A percentile compares a stretch with the other conserved stretches of the same genome.
Conservation (phyloP, 2,113 vertebrate species). For the Phainopepla nitens region DNA sequence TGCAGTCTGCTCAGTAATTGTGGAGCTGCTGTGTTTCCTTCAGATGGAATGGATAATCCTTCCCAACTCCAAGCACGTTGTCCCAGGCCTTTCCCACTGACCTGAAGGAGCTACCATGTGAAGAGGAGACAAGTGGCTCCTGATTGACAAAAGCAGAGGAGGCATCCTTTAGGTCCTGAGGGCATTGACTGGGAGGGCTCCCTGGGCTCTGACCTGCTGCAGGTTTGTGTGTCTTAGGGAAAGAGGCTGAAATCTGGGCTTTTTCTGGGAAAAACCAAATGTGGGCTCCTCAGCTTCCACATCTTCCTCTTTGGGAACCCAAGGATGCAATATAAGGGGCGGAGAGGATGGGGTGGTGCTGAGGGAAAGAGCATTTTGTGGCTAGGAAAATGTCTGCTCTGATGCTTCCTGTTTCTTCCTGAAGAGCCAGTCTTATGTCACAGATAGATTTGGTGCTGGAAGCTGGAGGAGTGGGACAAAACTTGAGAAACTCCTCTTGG, state of each 20-base stretch:
- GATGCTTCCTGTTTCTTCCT: neutral
- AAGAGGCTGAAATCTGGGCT: neutral
- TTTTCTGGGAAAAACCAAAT: neutral
- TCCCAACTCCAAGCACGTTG: rapidly evolving
- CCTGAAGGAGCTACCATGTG: neutral
- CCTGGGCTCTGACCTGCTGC: neutral
- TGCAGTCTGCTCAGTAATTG: neutral
- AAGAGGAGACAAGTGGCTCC: neutral
- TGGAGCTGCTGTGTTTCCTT: neutral
- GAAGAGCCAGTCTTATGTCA: neutral
- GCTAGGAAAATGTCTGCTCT: neutral
- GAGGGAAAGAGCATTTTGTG: neutral
- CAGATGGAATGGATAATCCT: neutral
- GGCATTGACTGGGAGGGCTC: neutral
- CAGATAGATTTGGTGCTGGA: neutral
- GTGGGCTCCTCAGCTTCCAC: neutral
- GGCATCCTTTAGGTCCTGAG: neutral
- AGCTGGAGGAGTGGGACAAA: neutral
- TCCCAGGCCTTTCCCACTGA: neutral
- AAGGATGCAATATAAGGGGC: rapidly evolving
- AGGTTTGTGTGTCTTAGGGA: neutral
- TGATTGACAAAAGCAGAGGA: neutral
- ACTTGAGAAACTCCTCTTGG: neutral
- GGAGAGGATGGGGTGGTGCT: rapidly evolving
- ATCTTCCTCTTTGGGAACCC: neutral